Base-by-base conservation (phyloP, 35 echinoderm and acorn worm species). In the Anneissia japonica region DNA sequence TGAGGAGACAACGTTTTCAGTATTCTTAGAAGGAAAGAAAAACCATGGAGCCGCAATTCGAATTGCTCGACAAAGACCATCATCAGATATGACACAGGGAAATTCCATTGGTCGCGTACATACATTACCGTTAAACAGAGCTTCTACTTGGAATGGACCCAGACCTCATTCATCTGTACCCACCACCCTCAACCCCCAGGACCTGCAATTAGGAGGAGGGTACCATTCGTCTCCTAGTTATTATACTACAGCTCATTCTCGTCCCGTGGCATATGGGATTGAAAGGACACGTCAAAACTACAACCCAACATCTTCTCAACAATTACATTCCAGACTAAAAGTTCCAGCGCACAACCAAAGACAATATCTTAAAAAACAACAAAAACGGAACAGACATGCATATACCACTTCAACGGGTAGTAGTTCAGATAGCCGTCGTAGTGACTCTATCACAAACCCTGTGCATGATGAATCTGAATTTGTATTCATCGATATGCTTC, bases 401-500 rank as follows among this genome's bases (percentile, higher is more conserved):
- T 28, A 39, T 37, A 81, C 79, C 3, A 30, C 38, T 0, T 81
- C 79, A n/a, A 38, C 79, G 10, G 36, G 35, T 30, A 38, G 35
- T 7, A 81, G 79, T 37, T 23, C 23, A 11, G 72, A 75, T 21
- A 75, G 32, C 23, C 85, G 83, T 31, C 64, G 35, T 31, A 90
- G 79, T 30, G 87, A 46, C 29, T 90, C 88, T 13, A 36, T 83
- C 21, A 87, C 83, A 14, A 80, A 79, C 21, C 73, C 55, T 21
- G 83, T 74, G 36, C 37, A 38, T 0, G 86, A 91, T 32, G 89
- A 91, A 26, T 85, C 89, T 11, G 96, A 99, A 31, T 99, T 92
- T 56, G 74, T 99, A 17, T 99, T 94, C 45, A 99, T 99, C 21
- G 82, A 99, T 34, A 88, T 99, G 87, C 64, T 99, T 19, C 96